A percentile compares a stretch with the other conserved stretches of the same genome.
Evolutionary conservation across 2,888 invertebrate genomes (phyloP).

Genomic region (Cloeon dipterum): DNA sequence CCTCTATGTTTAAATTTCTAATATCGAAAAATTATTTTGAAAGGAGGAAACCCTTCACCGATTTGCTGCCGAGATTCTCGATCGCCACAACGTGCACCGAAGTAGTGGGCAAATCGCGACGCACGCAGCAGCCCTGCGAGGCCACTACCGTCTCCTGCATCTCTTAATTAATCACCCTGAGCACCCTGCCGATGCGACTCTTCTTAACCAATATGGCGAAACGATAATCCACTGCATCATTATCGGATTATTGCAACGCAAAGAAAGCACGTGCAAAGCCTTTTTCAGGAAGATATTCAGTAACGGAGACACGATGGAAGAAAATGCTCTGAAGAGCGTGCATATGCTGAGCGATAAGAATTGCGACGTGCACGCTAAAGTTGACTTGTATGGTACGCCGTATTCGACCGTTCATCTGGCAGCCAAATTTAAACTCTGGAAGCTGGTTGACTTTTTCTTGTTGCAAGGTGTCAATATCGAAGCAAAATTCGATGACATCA

Average conservation of each 20-base stretch:
- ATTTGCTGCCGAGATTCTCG: too few relatives aligned
- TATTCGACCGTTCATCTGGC: conserved; percentile 8
- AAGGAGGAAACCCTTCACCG: too few relatives aligned
- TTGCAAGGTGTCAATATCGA: conserved; percentile 7
- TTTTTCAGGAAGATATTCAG: too few relatives aligned
- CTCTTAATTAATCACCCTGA: conserved; percentile 11
- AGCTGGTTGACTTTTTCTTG: conserved; percentile 6
- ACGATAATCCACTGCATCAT: conserved; percentile 10
- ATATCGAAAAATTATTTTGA: too few relatives aligned
- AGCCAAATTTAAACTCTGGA: conserved; percentile 7
- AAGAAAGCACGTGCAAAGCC: too few relatives aligned
- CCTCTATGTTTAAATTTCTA: too few relatives aligned
- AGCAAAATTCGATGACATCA: conserved; percentile 5
- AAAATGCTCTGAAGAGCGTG: background rate
- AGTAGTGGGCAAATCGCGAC: too few relatives aligned
- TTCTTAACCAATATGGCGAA: conserved; percentile 5
- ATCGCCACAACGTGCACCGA: too few relatives aligned
- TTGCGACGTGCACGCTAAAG: background rate
- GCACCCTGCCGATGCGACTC: background rate
- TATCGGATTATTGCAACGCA: too few relatives aligned
- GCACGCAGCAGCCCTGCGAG: too few relatives aligned
- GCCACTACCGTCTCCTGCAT: too few relatives aligned
- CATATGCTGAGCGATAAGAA: background rate
- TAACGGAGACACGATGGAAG: background rate
- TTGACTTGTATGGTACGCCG: too few relatives aligned